Percentiles rank a stretch among this genome's conserved stretches.
phyloP scores from a whole-genome alignment of 2,797 vertebrate species.

The Thunnus albacares region DNA sequence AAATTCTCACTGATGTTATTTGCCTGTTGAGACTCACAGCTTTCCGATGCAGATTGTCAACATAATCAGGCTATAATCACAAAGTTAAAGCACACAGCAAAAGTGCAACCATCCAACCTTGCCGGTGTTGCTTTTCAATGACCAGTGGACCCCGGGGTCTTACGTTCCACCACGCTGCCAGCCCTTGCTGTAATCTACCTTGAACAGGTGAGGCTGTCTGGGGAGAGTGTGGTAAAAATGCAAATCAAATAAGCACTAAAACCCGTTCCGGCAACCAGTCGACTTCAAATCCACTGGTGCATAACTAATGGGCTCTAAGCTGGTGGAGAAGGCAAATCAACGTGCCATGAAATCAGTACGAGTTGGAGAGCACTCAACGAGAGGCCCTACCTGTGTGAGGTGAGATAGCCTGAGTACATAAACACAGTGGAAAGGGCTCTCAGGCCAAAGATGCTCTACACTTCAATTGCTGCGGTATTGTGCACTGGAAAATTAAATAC shows the following conservation, averaged over 20 bases:
- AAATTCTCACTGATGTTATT: slow-evolving; percentile 17
- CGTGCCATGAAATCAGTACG: slow-evolving; percentile 79
- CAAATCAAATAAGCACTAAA: slow-evolving; percentile 77
- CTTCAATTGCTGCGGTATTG: slow-evolving; percentile 57
- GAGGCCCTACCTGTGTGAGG: slow-evolving; percentile 72
- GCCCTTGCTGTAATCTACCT: slow-evolving; percentile 69
- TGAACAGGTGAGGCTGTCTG: slow-evolving; percentile 69
- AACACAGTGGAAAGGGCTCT: slow-evolving; percentile 61
- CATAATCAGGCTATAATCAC: slow-evolving; percentile 46
- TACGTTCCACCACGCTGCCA: slow-evolving; percentile 39
- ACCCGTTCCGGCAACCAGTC: slow-evolving; percentile 59
- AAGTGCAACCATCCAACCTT: slow-evolving; percentile 23
- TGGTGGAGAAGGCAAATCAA: slow-evolving; percentile 71
- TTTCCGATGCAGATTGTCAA: slow-evolving; percentile 22
- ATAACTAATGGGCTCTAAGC: slow-evolving; percentile 77
- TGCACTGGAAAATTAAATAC: slow-evolving; percentile 57
- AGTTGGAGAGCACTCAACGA: slow-evolving; percentile 72
- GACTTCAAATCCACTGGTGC: slow-evolving; percentile 68
- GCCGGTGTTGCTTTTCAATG: slow-evolving; percentile 29
- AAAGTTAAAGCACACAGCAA: slow-evolving; percentile 36
- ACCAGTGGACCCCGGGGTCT: slow-evolving; percentile 50
- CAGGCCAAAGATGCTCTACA: slow-evolving; percentile 67
- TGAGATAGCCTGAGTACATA: slow-evolving; percentile 75
- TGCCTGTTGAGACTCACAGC: slow-evolving; percentile 33
- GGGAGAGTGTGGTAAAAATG: slow-evolving; percentile 56